Evolutionary conservation across 2,888 invertebrate genomes (phyloP).

Genomic region (Drosophila multiciliata): DNA sequence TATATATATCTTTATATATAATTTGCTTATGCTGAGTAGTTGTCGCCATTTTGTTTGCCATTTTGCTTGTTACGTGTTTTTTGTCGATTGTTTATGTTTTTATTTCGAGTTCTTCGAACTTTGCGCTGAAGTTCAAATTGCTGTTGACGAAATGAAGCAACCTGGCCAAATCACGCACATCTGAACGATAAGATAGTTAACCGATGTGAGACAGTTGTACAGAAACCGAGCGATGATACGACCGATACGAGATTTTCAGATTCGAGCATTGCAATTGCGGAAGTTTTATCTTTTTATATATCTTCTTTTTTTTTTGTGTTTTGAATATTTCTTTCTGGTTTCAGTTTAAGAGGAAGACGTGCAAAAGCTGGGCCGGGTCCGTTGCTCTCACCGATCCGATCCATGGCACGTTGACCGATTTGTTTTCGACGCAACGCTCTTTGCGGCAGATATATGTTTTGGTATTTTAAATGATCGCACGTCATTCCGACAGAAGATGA

Average conservation of each 20-base stretch:
- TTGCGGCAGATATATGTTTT: conserved; percentile 37
- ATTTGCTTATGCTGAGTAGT: conserved; percentile 21
- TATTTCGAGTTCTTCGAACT: conserved; percentile 75
- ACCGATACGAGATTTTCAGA: conserved; percentile 23
- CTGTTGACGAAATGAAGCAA: conserved; percentile 50
- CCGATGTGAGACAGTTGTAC: not conserved
- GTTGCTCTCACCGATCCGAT: conserved; percentile 37
- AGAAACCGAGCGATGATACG: conserved; percentile 12
- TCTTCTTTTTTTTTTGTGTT: conserved; percentile 9
- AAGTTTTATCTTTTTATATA: conserved; percentile 52
- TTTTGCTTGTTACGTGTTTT: conserved; percentile 29
- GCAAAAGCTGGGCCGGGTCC: conserved; percentile 40
- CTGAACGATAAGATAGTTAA: conserved; percentile 50
- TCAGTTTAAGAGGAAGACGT: conserved; percentile 53
- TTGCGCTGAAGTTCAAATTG: conserved; percentile 56
- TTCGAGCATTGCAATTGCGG: conserved; percentile 59
- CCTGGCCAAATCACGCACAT: conserved; percentile 52
- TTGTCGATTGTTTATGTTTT: conserved; percentile 49
- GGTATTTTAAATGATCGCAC: conserved; percentile 18
- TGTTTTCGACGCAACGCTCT: conserved; percentile 46
- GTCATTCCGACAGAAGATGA: conserved; percentile 46
- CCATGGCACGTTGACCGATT: conserved; percentile 71
- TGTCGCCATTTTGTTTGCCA: conserved; percentile 46
- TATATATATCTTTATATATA: not conserved
- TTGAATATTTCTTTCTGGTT: conserved; percentile 12